phyloP scores from a whole-genome alignment of 2,888 invertebrate genomes.

The Harpagoxenus sublaevis region DNA sequence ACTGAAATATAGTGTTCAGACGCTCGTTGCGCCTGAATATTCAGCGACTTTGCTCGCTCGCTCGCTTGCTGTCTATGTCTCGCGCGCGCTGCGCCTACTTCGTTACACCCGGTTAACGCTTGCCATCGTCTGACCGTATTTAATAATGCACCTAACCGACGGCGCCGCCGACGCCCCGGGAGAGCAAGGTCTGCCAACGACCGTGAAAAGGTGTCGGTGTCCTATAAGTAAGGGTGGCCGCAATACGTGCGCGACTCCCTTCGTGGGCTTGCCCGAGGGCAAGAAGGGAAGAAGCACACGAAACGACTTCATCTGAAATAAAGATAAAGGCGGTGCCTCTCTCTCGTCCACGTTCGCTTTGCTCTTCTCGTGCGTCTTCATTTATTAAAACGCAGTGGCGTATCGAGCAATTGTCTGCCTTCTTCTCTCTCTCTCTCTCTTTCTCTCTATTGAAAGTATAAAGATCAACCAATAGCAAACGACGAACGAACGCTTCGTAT shows the following conservation, averaged over 20 bases:
- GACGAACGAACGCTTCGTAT: constrained; percentile 26
- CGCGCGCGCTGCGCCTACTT: constrained; percentile 43
- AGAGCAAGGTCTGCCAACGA: constrained; percentile 60
- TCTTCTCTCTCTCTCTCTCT: not conserved
- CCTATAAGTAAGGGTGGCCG: constrained; percentile 25
- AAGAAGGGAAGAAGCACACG: not conserved
- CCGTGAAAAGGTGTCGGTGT: constrained; percentile 70
- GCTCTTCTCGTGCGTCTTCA: constrained; percentile 31
- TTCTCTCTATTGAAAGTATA: not conserved
- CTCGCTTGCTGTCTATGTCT: constrained; percentile 24
- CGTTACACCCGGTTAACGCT: constrained; percentile 53
- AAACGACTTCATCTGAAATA: constrained; percentile 41
- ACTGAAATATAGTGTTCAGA: constrained; percentile 54
- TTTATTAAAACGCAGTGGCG: constrained; percentile 47
- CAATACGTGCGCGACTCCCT: constrained; percentile 16
- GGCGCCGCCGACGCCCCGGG: constrained; percentile 56
- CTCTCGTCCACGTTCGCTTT: constrained; percentile 21
- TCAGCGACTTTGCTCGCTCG: constrained; percentile 30
- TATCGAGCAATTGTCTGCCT: constrained; percentile 35
- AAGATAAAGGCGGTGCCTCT: constrained; percentile 31
- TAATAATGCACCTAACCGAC: constrained; percentile 69
- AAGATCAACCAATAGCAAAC: constrained; percentile 30
- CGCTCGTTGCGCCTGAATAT: constrained; percentile 49
- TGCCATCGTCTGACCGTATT: constrained; percentile 51
- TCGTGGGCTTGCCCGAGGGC: not conserved